Evolutionary conservation across 2,888 invertebrate genomes (phyloP).

Genomic region (Phorcus lineatus): DNA sequence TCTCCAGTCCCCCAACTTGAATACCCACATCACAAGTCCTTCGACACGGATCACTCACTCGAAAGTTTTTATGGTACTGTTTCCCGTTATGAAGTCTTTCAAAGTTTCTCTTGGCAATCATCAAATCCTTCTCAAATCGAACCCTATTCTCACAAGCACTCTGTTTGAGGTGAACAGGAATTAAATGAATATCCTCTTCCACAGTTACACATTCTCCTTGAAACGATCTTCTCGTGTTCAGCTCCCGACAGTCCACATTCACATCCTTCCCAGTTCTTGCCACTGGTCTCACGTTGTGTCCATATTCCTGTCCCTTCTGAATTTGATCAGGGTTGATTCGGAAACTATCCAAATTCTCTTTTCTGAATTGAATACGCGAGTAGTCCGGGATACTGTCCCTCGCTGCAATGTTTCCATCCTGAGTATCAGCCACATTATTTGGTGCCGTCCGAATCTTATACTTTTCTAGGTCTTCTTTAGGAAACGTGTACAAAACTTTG

Average conservation of each 20-base stretch:
- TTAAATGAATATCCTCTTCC: neutral
- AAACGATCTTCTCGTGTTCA: neutral
- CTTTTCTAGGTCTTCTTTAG: conserved; percentile 7
- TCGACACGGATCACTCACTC: neutral
- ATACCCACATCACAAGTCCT: neutral
- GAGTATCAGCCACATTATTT: neutral
- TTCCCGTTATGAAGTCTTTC: neutral
- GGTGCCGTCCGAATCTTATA: conserved; percentile 19
- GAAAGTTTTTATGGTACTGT: neutral
- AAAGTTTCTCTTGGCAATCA: conserved; percentile 1
- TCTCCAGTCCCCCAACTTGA: neutral
- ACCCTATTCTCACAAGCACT: neutral
- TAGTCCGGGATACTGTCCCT: neutral
- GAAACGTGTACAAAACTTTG: conserved; percentile 5
- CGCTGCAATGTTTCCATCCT: neutral
- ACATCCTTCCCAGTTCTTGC: neutral
- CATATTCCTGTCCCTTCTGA: neutral
- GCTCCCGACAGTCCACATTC: neutral
- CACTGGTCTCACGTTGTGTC: neutral
- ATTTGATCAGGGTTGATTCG: neutral
- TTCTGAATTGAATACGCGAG: neutral
- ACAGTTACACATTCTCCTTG: neutral
- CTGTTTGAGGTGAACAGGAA: neutral
- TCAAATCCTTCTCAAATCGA: neutral
- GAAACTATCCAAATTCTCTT: neutral